phyloP scores from a whole-genome alignment of 2,113 vertebrate genomes.

The Ciconia boyciana region DNA sequence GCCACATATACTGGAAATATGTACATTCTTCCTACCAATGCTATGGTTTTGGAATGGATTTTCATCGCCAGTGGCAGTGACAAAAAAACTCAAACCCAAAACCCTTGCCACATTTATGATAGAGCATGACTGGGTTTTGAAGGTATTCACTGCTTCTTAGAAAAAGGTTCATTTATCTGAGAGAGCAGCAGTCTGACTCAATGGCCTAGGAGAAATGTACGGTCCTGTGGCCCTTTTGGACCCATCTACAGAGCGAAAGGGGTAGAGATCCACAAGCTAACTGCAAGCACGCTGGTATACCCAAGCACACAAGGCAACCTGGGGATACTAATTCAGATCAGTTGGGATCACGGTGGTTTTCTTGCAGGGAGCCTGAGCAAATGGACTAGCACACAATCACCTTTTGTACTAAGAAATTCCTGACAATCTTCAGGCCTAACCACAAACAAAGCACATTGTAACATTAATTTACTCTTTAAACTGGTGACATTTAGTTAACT shows the following conservation, averaged over 20 bases:
- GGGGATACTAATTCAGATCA: not conserved
- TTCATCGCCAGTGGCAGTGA: not conserved
- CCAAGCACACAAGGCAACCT: not conserved
- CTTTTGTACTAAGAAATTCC: conserved; percentile 13
- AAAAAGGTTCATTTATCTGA: not conserved
- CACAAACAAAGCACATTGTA: conserved; percentile 29
- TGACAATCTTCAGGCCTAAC: not conserved
- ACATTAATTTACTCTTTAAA: conserved; percentile 36
- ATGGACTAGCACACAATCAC: not conserved
- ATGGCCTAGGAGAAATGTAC: not conserved
- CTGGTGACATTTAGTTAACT: not conserved
- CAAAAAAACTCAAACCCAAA: not conserved
- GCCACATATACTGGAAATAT: not conserved
- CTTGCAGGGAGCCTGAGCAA: not conserved
- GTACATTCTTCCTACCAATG: not conserved
- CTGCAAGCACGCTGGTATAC: not conserved
- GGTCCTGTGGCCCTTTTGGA: not conserved
- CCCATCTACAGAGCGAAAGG: not conserved
- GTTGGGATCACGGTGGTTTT: not conserved
- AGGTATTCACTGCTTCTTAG: not conserved
- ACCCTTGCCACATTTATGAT: not conserved
- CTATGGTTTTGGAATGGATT: not conserved
- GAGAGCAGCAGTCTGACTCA: not conserved
- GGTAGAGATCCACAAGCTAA: not conserved
- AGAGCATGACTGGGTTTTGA: not conserved